Percentiles rank a stretch among this genome's conserved stretches.
Conservation (phyloP, 2,888 invertebrate species). For the Himalopsyche kuldschensis region DNA sequence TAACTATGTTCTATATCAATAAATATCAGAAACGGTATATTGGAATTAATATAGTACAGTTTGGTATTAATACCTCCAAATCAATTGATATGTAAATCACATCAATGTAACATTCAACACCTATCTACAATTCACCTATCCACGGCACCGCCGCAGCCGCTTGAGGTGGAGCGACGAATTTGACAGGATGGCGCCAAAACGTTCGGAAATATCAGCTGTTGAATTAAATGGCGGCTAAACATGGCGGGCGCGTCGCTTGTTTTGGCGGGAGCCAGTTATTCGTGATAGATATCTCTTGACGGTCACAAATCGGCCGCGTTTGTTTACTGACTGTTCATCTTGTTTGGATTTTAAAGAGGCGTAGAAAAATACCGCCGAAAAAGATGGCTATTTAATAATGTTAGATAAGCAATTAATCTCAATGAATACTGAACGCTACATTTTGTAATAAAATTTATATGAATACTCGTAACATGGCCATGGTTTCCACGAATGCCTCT, state of each 20-base stretch:
- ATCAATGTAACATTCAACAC: no score
- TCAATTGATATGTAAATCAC: no score
- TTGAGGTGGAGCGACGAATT: not conserved
- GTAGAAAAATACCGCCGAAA: not conserved
- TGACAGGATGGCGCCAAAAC: not conserved
- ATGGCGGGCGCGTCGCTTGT: not conserved
- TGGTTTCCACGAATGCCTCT: no score
- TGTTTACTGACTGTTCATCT: not conserved
- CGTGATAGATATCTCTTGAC: conserved; percentile 2
- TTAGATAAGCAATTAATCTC: not conserved
- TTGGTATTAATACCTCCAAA: no score
- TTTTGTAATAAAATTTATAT: not conserved
- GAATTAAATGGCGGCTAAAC: not conserved
- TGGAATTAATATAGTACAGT: no score
- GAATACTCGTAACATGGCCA: no score
- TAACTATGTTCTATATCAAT: no score
- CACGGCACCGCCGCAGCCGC: not conserved
- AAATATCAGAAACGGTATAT: no score
- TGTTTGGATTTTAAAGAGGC: not conserved
- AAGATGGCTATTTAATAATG: not conserved
- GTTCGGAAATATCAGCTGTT: not conserved
- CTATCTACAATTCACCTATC: no score
- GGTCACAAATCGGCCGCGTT: not conserved
- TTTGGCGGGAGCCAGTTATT: not conserved
- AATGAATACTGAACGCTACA: no score